Conservation (phyloP, 2,113 vertebrate species). For the Condylura cristata region DNA sequence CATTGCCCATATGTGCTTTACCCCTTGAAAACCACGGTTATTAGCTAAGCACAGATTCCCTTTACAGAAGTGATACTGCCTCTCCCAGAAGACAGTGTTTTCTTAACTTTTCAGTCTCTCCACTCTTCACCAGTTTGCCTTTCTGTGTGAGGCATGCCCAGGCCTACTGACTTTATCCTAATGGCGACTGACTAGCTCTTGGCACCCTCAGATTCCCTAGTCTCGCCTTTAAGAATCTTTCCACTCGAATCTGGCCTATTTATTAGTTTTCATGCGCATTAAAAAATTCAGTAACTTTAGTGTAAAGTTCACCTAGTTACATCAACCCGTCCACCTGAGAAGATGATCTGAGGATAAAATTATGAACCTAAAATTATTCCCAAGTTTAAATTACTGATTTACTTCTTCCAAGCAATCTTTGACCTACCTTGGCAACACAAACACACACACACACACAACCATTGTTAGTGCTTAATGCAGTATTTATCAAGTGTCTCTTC, state of each 20-base stretch:
- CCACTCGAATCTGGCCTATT: not conserved
- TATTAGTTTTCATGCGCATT: not conserved
- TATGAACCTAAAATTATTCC: not conserved
- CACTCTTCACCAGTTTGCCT: not conserved
- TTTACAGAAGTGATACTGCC: not conserved
- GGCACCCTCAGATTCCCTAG: not conserved
- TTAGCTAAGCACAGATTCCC: not conserved
- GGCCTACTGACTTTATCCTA: not conserved
- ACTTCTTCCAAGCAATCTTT: conserved; percentile 48
- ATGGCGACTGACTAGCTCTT: not conserved
- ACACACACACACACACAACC: conserved; percentile 30
- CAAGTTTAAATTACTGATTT: conserved; percentile 25
- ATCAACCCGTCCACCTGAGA: not conserved
- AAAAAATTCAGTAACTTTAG: not conserved
- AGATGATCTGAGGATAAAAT: conserved; percentile 14
- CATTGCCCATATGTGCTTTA: not conserved
- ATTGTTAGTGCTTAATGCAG: not conserved
- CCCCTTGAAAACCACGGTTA: not conserved
- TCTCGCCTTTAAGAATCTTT: conserved; percentile 18
- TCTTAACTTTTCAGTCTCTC: not conserved
- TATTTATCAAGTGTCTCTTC: conserved; percentile 27
- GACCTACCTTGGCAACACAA: not conserved
- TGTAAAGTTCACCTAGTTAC: not conserved
- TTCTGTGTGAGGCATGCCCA: not conserved
- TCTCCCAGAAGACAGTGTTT: not conserved